Evolutionary conservation across 2,113 vertebrate genomes (phyloP).

Genomic region (Tragelaphus strepsiceros): DNA sequence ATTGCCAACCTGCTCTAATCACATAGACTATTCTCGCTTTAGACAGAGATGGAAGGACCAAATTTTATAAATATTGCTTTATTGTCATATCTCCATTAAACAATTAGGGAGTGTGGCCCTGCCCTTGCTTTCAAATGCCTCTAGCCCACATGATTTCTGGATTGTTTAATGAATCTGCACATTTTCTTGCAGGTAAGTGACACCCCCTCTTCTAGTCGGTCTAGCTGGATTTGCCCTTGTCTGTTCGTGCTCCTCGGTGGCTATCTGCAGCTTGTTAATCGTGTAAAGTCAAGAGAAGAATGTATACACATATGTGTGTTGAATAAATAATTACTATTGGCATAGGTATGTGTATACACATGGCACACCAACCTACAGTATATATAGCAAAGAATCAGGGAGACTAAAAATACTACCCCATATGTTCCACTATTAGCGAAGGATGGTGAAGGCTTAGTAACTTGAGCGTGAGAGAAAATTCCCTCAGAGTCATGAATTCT

Average conservation of each 20-base stretch:
- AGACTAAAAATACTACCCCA: conserved; percentile 75
- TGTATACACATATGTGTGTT: conserved; percentile 75
- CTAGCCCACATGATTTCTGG: conserved; percentile 69
- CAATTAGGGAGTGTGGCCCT: conserved; percentile 68
- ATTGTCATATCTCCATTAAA: conserved; percentile 73
- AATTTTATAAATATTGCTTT: conserved; percentile 66
- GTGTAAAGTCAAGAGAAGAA: conserved; percentile 81
- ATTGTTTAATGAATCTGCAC: conserved; percentile 75
- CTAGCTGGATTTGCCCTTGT: conserved; percentile 77
- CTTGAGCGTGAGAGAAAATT: conserved; percentile 73
- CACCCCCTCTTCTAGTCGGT: conserved; percentile 68
- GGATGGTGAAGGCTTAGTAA: conserved; percentile 73
- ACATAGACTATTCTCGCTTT: conserved; percentile 63
- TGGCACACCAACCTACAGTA: conserved; percentile 70
- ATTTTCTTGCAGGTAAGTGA: conserved; percentile 78
- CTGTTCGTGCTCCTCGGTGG: conserved; percentile 74
- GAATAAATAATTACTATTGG: conserved; percentile 69
- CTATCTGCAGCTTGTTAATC: conserved; percentile 81
- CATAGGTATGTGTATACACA: conserved; percentile 79
- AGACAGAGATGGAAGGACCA: conserved; percentile 62
- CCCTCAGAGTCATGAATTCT: conserved; percentile 67
- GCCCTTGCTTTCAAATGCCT: conserved; percentile 68
- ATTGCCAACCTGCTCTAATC: conserved; percentile 64
- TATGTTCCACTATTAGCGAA: conserved; percentile 75
- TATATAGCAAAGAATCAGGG: conserved; percentile 73